Percentiles rank a stretch among this genome's conserved stretches.
Evolutionary conservation across 2,888 invertebrate genomes (phyloP).

Genomic region (Podabrus alpinus): DNA sequence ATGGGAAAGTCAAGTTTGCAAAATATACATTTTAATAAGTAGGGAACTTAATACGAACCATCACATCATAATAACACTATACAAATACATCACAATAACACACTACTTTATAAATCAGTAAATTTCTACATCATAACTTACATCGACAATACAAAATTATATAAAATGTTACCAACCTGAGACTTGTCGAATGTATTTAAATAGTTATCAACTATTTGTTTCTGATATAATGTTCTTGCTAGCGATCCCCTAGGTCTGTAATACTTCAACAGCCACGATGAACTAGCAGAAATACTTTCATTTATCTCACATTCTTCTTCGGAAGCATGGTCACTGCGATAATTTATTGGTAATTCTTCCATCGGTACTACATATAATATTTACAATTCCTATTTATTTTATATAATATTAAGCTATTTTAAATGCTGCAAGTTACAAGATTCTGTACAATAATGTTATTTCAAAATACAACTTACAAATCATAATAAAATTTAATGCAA

Average conservation of each 20-base stretch:
- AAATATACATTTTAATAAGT: background rate
- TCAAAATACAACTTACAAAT: background rate
- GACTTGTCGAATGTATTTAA: slow-evolving; percentile 69
- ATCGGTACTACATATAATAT: background rate
- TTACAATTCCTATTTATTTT: background rate
- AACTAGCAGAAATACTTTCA: background rate
- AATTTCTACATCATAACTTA: background rate
- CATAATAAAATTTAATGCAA: background rate
- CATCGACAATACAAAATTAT: background rate
- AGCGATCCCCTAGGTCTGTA: slow-evolving; percentile 73
- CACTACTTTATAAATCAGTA: background rate
- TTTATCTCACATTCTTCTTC: background rate
- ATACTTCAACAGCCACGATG: slow-evolving; percentile 38
- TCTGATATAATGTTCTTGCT: slow-evolving; percentile 73
- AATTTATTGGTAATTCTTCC: background rate
- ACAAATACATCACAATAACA: too few relatives aligned
- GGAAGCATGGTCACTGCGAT: background rate
- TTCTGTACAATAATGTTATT: background rate
- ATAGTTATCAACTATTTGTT: slow-evolving; percentile 71
- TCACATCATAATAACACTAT: background rate
- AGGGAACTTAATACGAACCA: background rate
- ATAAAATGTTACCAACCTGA: slow-evolving; percentile 60
- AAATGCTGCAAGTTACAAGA: background rate
- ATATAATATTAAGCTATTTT: background rate
- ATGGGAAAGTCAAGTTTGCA: background rate